These are phyloP conservation scores for Dolichallabes microphthalmus DNA, from an alignment of 2,113 vertebrate genomes.

Conservation along the genomic window DNA sequence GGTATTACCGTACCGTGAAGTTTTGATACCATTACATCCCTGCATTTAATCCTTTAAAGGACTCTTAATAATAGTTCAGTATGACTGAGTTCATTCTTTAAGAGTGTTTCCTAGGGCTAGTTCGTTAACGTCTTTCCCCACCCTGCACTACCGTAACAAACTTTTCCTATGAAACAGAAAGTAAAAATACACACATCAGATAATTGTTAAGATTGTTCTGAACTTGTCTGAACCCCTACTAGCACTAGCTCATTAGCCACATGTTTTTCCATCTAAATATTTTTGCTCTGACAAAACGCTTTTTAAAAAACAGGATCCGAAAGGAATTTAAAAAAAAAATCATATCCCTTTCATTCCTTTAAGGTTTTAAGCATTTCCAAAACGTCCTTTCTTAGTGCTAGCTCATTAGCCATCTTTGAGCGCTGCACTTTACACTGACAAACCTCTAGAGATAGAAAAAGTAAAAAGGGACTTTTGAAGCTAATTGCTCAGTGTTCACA, in stretches of 20 bases:
- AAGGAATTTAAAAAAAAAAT: neutral
- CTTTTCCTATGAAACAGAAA: slow-evolving; percentile 11
- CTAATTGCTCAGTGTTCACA: neutral
- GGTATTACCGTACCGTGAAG: no score
- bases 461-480: neutral
- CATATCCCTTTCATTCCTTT: neutral
- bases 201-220: neutral
- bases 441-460: neutral
- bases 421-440: neutral
- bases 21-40: no score
- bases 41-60: neutral
- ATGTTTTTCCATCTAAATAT: neutral
- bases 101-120: slow-evolving; percentile 3
- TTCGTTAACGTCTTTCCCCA: neutral
- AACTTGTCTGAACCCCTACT: neutral
- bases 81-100: neutral
- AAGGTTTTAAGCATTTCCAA: neutral
- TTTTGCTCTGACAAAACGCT: neutral
- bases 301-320: neutral
- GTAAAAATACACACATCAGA: neutral
- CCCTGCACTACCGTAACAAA: neutral
- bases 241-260: slow-evolving; percentile 29
- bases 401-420: slow-evolving; percentile 16
- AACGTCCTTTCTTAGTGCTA: neutral
- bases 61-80: slow-evolving; percentile 9